Percentiles rank a stretch among this genome's conserved stretches.
phyloP scores from a whole-genome alignment of 2,113 vertebrate genomes.

The Triplophysa rosa region DNA sequence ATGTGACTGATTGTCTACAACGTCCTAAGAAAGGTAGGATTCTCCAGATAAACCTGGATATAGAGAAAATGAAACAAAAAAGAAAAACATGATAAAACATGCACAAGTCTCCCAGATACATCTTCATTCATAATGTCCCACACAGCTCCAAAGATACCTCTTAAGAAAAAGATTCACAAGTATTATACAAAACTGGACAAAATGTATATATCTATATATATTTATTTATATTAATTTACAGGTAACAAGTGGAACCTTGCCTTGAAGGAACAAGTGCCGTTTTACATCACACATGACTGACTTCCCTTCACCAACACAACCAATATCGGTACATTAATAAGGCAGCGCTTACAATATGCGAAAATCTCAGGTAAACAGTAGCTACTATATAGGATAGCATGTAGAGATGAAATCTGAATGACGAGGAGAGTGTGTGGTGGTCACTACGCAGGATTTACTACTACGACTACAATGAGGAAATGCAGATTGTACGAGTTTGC shows the following conservation, averaged over 20 bases:
- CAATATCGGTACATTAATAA: conserved; percentile 60
- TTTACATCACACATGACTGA: conserved; percentile 48
- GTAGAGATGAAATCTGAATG: conserved; percentile 49
- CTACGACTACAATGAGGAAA: not conserved
- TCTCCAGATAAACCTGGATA: conserved; percentile 65
- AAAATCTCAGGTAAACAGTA: conserved; percentile 56
- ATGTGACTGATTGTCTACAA: conserved; percentile 79
- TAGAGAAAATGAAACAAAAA: conserved; percentile 51
- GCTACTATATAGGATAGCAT: conserved; percentile 45
- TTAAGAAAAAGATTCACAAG: conserved; percentile 72
- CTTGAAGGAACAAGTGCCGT: conserved; percentile 61
- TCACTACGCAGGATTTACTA: not conserved
- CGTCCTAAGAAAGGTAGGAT: conserved; percentile 67
- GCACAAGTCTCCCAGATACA: conserved; percentile 72
- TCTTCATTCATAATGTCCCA: conserved; percentile 71
- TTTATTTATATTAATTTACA: conserved; percentile 82
- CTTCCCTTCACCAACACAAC: conserved; percentile 52
- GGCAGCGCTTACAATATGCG: conserved; percentile 64
- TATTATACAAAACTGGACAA: conserved; percentile 77
- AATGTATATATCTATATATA: conserved; percentile 63
- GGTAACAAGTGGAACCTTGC: conserved; percentile 78
- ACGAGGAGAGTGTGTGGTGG: conserved; percentile 53
- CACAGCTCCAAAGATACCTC: conserved; percentile 72
- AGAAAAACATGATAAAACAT: conserved; percentile 62
- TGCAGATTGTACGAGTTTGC: conserved; percentile 29